Conservation (phyloP, 2,888 invertebrate genomes). For the Torymus texanus region DNA sequence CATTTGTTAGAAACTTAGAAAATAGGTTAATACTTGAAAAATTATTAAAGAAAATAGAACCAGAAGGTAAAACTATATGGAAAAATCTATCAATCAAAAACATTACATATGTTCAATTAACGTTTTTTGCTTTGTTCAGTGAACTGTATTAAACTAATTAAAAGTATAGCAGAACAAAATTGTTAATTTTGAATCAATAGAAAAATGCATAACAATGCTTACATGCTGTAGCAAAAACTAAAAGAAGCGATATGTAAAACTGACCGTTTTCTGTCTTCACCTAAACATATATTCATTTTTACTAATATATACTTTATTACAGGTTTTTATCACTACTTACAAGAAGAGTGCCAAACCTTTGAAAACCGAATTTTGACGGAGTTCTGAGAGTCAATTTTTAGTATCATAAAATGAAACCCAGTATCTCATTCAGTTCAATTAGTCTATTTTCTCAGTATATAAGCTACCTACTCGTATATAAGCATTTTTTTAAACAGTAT, state of each 20-base stretch:
- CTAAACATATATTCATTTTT: constrained; percentile 17
- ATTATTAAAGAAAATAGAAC: constrained; percentile 25
- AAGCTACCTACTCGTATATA: no score
- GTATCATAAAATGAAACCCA: no score
- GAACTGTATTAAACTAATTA: constrained; percentile 14
- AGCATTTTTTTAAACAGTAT: no score
- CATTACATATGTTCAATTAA: neutral
- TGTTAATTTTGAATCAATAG: constrained; percentile 26
- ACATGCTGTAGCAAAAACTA: constrained; percentile 68
- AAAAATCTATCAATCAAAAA: neutral
- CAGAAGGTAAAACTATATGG: constrained; percentile 1
- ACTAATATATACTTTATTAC: neutral
- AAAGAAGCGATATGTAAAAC: constrained; percentile 67
- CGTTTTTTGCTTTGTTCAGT: constrained; percentile 5
- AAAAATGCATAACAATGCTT: constrained; percentile 34
- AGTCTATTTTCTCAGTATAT: no score
- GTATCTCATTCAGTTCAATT: no score
- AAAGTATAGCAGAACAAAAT: constrained; percentile 21
- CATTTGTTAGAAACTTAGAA: neutral
- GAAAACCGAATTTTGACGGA: no score
- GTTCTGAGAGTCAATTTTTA: no score
- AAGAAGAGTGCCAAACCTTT: no score
- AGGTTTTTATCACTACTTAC: neutral
- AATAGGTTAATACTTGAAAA: neutral
- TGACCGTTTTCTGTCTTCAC: constrained; percentile 68